Percentiles rank a stretch among this genome's conserved stretches.
phyloP scores from a whole-genome alignment of 2,888 invertebrate genomes.

The Erebia palarica region DNA sequence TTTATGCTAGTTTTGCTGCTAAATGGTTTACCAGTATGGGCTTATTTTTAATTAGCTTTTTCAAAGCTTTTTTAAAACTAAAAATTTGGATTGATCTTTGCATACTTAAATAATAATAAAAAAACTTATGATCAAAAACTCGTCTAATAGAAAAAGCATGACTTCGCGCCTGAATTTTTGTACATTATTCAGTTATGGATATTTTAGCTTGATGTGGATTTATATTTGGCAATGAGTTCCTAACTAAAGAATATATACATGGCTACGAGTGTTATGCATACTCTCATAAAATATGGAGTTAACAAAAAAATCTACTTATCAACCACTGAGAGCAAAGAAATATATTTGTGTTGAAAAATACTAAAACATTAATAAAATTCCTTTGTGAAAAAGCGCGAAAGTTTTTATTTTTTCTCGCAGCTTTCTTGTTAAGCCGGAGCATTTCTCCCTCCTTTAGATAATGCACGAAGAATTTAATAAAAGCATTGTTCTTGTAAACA shows the following conservation, averaged over 20 bases:
- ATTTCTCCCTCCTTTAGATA: constrained; percentile 68
- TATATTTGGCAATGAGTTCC: not conserved
- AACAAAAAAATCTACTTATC: constrained; percentile 3
- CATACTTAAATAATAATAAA: too few relatives aligned
- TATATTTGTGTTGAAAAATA: constrained; percentile 49
- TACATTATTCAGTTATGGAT: too few relatives aligned
- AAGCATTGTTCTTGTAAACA: constrained; percentile 63
- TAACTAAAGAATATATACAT: not conserved
- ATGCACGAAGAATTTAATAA: constrained; percentile 78
- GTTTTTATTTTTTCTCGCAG: constrained; percentile 63
- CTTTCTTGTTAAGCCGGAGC: constrained; percentile 60
- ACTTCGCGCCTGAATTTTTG: too few relatives aligned
- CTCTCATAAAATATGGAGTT: not conserved
- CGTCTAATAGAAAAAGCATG: too few relatives aligned
- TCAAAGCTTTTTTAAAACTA: not conserved
- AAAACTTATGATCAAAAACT: too few relatives aligned
- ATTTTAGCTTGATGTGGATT: not conserved
- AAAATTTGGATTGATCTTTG: not conserved
- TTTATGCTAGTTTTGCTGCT: constrained; percentile 26
- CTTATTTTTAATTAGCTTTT: constrained; percentile 26
- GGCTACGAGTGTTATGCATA: not conserved
- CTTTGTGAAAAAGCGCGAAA: constrained; percentile 66
- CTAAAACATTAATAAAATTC: constrained; percentile 75
- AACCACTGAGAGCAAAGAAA: constrained; percentile 19
- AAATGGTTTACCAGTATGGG: constrained; percentile 6